Percentiles rank a stretch among this genome's conserved stretches.
Evolutionary conservation across 2,113 vertebrate genomes (phyloP).

Genomic region (Campylomormyrus numenius): DNA sequence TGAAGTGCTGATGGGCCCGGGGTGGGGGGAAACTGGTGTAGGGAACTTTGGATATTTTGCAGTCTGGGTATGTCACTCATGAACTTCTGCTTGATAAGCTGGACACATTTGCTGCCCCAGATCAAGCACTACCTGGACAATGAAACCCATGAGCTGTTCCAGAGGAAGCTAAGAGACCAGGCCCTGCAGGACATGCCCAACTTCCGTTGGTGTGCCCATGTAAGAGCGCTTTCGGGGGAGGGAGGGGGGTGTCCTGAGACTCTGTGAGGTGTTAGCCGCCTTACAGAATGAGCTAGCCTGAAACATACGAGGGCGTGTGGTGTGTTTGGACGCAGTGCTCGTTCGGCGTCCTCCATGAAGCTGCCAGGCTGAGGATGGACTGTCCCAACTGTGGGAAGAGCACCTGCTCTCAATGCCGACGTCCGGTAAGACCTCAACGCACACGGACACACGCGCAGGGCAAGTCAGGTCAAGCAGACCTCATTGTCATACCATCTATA

Average conservation of each 20-base stretch:
- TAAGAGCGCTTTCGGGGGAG: slow-evolving; percentile 36
- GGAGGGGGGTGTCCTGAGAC: neutral
- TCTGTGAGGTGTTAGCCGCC: neutral
- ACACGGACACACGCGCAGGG: slow-evolving; percentile 6
- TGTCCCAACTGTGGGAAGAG: slow-evolving; percentile 67
- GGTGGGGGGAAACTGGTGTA: neutral
- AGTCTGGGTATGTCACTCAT: neutral
- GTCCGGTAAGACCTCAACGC: slow-evolving; percentile 49
- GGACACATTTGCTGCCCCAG: slow-evolving; percentile 33
- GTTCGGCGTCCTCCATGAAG: slow-evolving; percentile 65
- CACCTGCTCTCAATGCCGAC: slow-evolving; percentile 62
- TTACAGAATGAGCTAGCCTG: neutral
- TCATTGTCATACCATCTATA: neutral
- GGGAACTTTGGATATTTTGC: neutral
- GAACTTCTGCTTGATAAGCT: neutral
- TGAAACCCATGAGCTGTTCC: slow-evolving; percentile 63
- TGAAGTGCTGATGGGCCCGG: slow-evolving; percentile 20
- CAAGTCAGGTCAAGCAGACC: neutral
- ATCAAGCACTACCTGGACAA: slow-evolving; percentile 62
- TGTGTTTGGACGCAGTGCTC: slow-evolving; percentile 51
- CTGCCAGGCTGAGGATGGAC: slow-evolving; percentile 58
- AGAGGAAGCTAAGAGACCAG: slow-evolving; percentile 65
- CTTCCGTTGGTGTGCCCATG: slow-evolving; percentile 69
- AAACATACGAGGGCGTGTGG: neutral
- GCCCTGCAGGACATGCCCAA: slow-evolving; percentile 63